phyloP scores from a whole-genome alignment of 2,113 vertebrate species.

The Scortum barcoo region DNA sequence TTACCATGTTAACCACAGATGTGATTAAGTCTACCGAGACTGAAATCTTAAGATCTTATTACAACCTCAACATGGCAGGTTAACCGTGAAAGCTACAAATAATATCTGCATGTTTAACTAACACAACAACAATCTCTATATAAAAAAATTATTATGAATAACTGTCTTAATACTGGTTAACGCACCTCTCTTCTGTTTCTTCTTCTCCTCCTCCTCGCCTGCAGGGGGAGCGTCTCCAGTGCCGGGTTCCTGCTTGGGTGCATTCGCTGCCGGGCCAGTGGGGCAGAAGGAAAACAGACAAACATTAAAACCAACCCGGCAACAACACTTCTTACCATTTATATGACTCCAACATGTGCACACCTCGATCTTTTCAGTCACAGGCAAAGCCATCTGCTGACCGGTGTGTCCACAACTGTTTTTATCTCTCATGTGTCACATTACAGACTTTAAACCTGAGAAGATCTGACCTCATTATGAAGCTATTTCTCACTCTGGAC shows the following conservation, averaged over 20 bases:
- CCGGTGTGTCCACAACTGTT: background rate
- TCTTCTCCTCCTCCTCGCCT: slow-evolving; percentile 97
- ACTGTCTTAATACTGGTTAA: background rate
- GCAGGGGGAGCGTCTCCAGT: slow-evolving; percentile 87
- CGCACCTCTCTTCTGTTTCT: slow-evolving; percentile 98
- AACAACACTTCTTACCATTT: background rate
- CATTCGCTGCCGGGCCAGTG: slow-evolving; percentile 84
- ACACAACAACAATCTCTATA: background rate
- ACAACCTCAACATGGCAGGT: background rate
- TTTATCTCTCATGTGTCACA: background rate
- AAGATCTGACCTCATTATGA: background rate
- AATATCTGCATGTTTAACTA: background rate
- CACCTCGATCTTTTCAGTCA: background rate
- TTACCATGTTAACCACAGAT: too few relatives aligned
- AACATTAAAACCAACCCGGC: slow-evolving; percentile 37
- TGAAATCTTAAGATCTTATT: background rate
- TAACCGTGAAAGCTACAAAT: background rate
- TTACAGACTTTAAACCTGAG: background rate
- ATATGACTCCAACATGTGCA: background rate
- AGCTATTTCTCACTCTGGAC: background rate
- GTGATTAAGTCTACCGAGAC: background rate
- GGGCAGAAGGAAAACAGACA: slow-evolving; percentile 27
- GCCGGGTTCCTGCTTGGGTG: slow-evolving; percentile 90
- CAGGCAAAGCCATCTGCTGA: background rate
- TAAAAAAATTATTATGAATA: background rate